Conservation (phyloP, 2,113 vertebrate species). For the Sisor rabdophorus region DNA sequence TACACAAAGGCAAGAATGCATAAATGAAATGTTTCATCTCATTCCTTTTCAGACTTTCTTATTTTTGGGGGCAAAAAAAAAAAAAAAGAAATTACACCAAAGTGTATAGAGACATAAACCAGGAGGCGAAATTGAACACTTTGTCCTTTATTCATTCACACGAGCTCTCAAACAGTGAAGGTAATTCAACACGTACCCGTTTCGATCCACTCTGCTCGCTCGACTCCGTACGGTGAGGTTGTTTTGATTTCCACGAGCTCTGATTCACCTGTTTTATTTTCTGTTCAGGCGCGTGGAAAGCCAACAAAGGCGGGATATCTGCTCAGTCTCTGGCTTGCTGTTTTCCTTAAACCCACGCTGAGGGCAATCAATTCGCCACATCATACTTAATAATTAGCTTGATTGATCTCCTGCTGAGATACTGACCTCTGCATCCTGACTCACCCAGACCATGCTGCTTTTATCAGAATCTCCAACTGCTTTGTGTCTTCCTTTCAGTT, state of each 20-base stretch:
- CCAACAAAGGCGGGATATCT: constrained; percentile 35
- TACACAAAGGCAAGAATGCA: not conserved
- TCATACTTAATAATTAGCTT: constrained; percentile 50
- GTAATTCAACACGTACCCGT: not conserved
- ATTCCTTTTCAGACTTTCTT: not conserved
- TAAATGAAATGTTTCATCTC: constrained; percentile 4
- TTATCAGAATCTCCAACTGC: constrained; percentile 38
- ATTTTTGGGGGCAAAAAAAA: not conserved
- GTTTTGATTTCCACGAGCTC: constrained; percentile 21
- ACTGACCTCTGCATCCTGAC: constrained; percentile 47
- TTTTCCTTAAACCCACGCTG: constrained; percentile 32
- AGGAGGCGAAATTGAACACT: not conserved
- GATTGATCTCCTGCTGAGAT: constrained; percentile 49
- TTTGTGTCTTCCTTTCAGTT: constrained; percentile 14
- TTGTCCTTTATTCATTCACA: not conserved
- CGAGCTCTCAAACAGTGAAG: not conserved
- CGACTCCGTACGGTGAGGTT: constrained; percentile 16
- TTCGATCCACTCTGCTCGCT: constrained; percentile 12
- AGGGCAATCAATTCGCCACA: constrained; percentile 47
- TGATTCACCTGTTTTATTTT: constrained; percentile 40
- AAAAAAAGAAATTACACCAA: not conserved
- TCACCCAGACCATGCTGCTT: constrained; percentile 35
- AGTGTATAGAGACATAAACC: not conserved
- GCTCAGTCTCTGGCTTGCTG: constrained; percentile 15
- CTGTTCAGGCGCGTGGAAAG: constrained; percentile 16